Base-by-base conservation (phyloP, 2,888 invertebrate species). In the Amblyjoppa fuscipennis region DNA sequence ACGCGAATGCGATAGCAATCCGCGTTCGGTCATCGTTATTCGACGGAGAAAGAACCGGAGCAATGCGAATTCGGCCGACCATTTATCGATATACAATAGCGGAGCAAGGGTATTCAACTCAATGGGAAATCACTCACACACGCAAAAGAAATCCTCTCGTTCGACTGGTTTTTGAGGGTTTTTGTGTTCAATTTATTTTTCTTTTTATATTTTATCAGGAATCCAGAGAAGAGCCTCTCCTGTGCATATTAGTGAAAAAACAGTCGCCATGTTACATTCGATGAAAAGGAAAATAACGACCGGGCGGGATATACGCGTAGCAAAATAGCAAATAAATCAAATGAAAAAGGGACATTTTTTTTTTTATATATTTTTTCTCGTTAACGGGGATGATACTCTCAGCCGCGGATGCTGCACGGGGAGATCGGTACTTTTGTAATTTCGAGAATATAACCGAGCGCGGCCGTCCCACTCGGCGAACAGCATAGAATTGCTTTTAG, bases 1-100 rank as follows among this genome's bases (percentile, higher is more conserved):
- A 82, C 73, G 79, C 86, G 84, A 85, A 87, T 81, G 78, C 79
- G 68, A 85, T 83, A 49, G 81, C 81, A 79, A 85, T 85, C 78
- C 68, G 64, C 64, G 70, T 64, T 49, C 51, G 68, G 59, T 28
- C 59, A 79, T 31, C 38, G 83, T 85, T 83, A 74, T 85, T 77
- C 45, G 76, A 68, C 53, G 20, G 53, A 73, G 59, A 83, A 75
- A 78, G 77, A 70, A 76, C 51, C n/a, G 20, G 53, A 81, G 45
- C 73, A 20, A 70, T 66, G 73, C 66, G 61, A 45, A 82, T 83
- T 76, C 41, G 34, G 45, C 78, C 45, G 34, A 69, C 69, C 49
- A 81, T 86, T 70, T 77, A 78, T 85, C 69, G 31, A 80, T 51
- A 74, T 34, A 53, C 31, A 41, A 69, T 20, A 76, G 34, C 51